These are phyloP conservation scores for Oryzias celebensis DNA, from an alignment of 2,113 vertebrate species.

Conservation along the genomic window DNA sequence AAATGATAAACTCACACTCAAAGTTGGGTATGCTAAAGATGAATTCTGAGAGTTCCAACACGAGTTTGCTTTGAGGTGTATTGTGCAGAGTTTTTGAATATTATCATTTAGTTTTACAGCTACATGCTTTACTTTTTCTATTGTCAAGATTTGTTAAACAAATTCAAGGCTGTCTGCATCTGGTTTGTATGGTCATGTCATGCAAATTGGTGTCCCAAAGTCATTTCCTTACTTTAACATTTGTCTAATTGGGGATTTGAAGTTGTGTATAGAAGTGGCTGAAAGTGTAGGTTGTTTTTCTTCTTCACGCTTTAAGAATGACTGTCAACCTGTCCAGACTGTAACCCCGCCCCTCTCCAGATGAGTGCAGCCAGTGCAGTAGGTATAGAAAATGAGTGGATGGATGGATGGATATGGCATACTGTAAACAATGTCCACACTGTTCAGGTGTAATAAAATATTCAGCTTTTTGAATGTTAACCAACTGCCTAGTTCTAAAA, in stretches of 20 bases:
- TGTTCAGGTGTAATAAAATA: slow-evolving; percentile 48
- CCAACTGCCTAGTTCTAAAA: slow-evolving; percentile 23
- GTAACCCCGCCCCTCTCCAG: no score
- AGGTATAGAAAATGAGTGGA: no score
- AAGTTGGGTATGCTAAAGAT: slow-evolving; percentile 33
- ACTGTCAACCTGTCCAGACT: no score
- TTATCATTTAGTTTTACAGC: background rate
- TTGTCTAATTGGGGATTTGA: slow-evolving; percentile 2
- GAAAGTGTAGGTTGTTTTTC: background rate
- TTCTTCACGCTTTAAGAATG: no score
- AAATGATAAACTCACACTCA: slow-evolving; percentile 39
- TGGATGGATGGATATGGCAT: slow-evolving; percentile 19
- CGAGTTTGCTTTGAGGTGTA: slow-evolving; percentile 13
- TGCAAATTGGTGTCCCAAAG: no score
- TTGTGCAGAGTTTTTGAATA: slow-evolving; percentile 3
- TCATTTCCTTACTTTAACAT: background rate
- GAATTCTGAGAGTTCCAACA: slow-evolving; percentile 31
- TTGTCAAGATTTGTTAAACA: background rate
- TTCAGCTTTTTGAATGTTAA: slow-evolving; percentile 31
- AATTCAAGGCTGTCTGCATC: no score
- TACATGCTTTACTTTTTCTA: slow-evolving; percentile 18
- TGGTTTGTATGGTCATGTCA: no score
- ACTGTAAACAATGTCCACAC: slow-evolving; percentile 44
- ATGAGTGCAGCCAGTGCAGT: no score
- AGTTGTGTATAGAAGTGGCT: background rate